Base-by-base conservation (phyloP, 30 jellyfish, hydroid and myxozoan genomes). In the Haliclystus octoradiatus region DNA sequence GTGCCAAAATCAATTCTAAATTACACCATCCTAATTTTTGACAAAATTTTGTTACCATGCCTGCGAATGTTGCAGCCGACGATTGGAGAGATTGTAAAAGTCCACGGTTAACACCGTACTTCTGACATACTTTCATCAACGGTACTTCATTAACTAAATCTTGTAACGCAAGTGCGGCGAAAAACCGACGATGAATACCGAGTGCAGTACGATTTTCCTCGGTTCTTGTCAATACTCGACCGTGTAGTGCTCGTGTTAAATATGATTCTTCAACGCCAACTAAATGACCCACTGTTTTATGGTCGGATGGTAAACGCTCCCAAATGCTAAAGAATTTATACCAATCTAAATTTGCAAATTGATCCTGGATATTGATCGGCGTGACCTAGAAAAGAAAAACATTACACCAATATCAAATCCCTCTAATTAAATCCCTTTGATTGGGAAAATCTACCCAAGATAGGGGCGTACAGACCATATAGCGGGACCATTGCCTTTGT, bases 41-140 rank as follows among this genome's bases (percentile, higher is more conserved):
- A 75, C 98, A 89, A 74, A 89, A 89, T 71, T 73, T 87, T n/a
- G 98, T 89, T 26, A 89, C 94, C 98, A 89, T 89, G 2, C 98
- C 30, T 4, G 30, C 68, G 62, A 75, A 89, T 33, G 98, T 89
- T 31, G 98, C 71, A 19, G 98, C 91, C 7, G 98, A 69, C 24
- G 72, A 68, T 50, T 89, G 98, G 65, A 89, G 52, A 22, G 95
- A 75, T 64, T 89, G 98, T 68, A 89, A 69, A 35, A 89, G 84
- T 14, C 98, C 98, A 52, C 84, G 76, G 72, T 70, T 81, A 50
- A 89, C 79, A 35, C 80, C 76, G 60, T 80, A 89, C 2, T 92
- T 83, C 23, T 85, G 63, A 76, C 98, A 75, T 2, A 89, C 95
- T 3, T 79, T 73, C 25, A 79, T 50, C 47, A 89, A 57, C 1